phyloP scores from a whole-genome alignment of 2,797 vertebrate genomes.

The Anniella stebbinsi region DNA sequence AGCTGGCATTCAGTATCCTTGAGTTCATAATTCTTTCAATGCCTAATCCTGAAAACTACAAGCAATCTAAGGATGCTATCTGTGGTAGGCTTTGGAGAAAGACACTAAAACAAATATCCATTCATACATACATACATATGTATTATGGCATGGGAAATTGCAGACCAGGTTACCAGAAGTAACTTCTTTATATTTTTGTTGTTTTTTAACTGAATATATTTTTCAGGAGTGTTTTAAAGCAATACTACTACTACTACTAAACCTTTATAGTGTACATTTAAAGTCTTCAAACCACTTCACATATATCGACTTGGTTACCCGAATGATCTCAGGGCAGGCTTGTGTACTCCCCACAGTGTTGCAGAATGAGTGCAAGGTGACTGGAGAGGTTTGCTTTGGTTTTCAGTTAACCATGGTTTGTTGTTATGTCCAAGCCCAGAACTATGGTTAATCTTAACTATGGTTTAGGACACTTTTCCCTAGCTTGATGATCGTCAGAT shows the following conservation, averaged over 20 bases:
- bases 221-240: neutral
- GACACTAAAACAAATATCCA: neutral
- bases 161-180: neutral
- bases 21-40: neutral
- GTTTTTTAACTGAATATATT: neutral
- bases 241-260: neutral
- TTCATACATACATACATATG: neutral
- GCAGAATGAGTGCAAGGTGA: neutral
- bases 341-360: neutral
- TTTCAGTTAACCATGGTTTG: neutral
- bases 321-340: neutral
- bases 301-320: neutral
- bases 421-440: neutral
- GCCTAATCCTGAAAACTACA: neutral
- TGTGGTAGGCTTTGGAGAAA: neutral
- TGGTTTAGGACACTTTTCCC: neutral
- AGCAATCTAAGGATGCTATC: neutral
- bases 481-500: neutral
- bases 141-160: neutral
- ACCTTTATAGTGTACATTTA: neutral
- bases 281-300: neutral
- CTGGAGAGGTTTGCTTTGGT: neutral
- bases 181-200: neutral
- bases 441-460: neutral
- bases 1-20: neutral